These are phyloP conservation scores for Automeris io DNA, from an alignment of 2,888 invertebrate genomes.

Conservation along the genomic window DNA sequence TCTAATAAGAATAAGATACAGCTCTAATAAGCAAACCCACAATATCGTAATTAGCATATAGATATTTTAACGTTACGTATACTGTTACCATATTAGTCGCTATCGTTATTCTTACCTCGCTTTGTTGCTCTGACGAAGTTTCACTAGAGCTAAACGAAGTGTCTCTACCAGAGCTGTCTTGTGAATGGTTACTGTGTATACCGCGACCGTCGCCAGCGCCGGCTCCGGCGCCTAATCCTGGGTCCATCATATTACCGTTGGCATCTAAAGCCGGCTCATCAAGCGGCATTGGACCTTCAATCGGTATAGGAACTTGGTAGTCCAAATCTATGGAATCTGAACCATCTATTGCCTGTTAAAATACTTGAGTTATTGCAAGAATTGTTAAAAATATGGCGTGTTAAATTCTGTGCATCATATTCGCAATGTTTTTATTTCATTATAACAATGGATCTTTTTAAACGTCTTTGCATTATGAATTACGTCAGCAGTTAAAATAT, in stretches of 20 bases:
- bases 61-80: no score
- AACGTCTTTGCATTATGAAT: no score
- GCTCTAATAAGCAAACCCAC: no score
- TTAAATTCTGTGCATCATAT: no score
- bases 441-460: no score
- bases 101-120: conserved; percentile 30
- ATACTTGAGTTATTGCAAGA: no score
- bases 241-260: conserved; percentile 44
- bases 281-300: conserved; percentile 21
- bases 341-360: conserved; percentile 22
- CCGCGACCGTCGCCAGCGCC: conserved; percentile 67
- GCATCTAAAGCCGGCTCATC: conserved; percentile 39
- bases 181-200: conserved; percentile 62
- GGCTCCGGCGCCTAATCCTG: conserved; percentile 35
- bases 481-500: no score
- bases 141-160: conserved; percentile 55
- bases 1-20: no score
- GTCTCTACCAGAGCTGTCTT: conserved; percentile 61
- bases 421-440: no score
- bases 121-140: conserved; percentile 47
- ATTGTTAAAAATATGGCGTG: no score
- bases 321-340: conserved; percentile 14
- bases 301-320: conserved; percentile 13
- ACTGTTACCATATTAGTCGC: background rate
- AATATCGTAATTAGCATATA: no score